phyloP scores from a whole-genome alignment of 1,140 invertebrate genomes.

The Cydia amplana region DNA sequence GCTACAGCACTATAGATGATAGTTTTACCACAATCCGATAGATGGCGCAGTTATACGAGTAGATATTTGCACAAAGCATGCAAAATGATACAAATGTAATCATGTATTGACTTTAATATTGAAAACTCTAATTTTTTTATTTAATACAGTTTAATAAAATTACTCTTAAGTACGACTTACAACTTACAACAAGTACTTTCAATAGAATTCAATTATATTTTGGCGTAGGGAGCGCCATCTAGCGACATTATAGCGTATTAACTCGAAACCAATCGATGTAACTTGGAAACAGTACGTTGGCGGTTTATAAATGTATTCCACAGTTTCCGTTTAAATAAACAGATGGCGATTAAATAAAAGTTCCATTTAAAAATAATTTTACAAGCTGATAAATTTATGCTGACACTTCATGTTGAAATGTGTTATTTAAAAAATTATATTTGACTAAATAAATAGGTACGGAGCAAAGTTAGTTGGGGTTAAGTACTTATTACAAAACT shows the following conservation, averaged over 20 bases:
- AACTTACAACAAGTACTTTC: background rate
- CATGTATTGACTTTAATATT: background rate
- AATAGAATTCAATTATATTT: background rate
- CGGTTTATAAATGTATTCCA: background rate
- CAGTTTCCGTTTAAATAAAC: background rate
- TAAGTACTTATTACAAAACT: too few relatives aligned
- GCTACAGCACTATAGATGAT: background rate
- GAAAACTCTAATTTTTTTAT: background rate
- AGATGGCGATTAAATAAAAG: background rate
- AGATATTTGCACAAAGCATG: background rate
- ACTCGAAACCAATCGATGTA: slow-evolving; percentile 15
- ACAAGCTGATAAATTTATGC: too few relatives aligned
- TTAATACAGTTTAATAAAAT: too few relatives aligned
- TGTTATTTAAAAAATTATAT: too few relatives aligned
- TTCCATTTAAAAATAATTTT: too few relatives aligned
- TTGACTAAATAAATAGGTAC: too few relatives aligned
- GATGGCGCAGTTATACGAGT: background rate
- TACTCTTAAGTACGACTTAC: too few relatives aligned
- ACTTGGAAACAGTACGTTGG: background rate
- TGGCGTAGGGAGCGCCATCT: background rate
- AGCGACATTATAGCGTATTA: background rate
- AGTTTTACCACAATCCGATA: background rate
- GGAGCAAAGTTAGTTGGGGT: too few relatives aligned
- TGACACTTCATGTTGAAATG: too few relatives aligned
- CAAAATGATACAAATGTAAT: too few relatives aligned